Evolutionary conservation across 2,113 vertebrate species (phyloP), one percentile per base, ranked within the genome.

Genomic region (Trogon surrucura): DNA sequence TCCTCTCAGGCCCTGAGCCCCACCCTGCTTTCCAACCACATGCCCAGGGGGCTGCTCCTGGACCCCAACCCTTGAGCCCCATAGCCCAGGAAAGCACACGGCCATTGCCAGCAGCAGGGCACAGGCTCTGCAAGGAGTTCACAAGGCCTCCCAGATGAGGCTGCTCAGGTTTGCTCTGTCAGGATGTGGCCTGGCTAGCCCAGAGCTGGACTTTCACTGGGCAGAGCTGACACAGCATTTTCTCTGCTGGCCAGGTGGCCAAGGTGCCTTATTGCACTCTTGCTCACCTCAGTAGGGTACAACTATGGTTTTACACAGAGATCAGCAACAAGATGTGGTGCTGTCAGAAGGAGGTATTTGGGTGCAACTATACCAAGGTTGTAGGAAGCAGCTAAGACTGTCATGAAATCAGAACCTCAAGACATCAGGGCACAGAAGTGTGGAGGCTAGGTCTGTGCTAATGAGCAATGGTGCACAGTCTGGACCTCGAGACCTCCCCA

Each of bases 181-280:
- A 22, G 30, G 7, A 54, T 27, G n/a, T 5, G 13, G 11, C 17
- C 57, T 66, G 38, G 16, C 15, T 30, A 60, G 47, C 38, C 38
- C 54, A n/a, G 56, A 60, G 21, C 26, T 26, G 20, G 19, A 22
- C n/a, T 53, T 45, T 27, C 27, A 58, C 23, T 8, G 5, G 17
- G 17, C 17, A 61, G 58, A 81, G 64, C n/a, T 34, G 9, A 29
- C 23, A 5, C 6, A 58, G 36, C 41, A 64, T 3, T 36, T 57
- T 23, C 32, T 27, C 25, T 48, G 16, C 38, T 81, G 38, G 54
- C 30, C 22, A 50, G n/a, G 18, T 0, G 0, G 22, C 34, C 12
- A 5, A 2, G 0, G 41, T 67, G 22, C 65, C 48, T 61, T 45
- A 4, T 1, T 29, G 22, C 11, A 36, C 18, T 71, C 62, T 53